These are phyloP conservation scores for Zaprionus nigranus DNA, from an alignment of 1,140 invertebrate species.

Conservation along the genomic window DNA sequence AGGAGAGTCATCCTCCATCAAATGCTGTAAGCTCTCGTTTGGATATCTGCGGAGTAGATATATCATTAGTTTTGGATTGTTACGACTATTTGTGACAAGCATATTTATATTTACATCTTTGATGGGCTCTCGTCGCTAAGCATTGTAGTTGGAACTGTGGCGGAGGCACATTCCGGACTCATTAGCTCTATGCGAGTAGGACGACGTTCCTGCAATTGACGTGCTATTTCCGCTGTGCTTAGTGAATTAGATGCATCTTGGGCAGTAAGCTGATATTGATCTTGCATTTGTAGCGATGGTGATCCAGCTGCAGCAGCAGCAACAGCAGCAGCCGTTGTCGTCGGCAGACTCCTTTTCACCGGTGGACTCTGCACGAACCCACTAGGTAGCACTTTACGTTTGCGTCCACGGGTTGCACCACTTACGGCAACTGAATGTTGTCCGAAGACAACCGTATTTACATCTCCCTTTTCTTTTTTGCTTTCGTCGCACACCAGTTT, in stretches of 20 bases:
- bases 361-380: conserved; percentile 17
- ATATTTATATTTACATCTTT: conserved; percentile 60
- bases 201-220: conserved; percentile 92
- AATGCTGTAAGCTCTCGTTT: conserved; percentile 86
- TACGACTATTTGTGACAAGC: background rate
- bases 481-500: conserved; percentile 53
- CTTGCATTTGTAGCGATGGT: conserved; percentile 47
- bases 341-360: conserved; percentile 38
- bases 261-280: conserved; percentile 42
- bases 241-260: conserved; percentile 87
- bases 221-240: conserved; percentile 95
- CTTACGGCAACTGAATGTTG: conserved; percentile 31
- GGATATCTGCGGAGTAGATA: conserved; percentile 88
- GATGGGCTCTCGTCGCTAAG: conserved; percentile 92
- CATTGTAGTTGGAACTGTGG: conserved; percentile 95
- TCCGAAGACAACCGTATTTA: background rate
- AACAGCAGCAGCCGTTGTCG: conserved; percentile 23
- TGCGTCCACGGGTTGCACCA: conserved; percentile 68
- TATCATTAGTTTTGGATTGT: background rate
- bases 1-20: conserved; percentile 90
- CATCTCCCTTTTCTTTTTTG: conserved; percentile 60
- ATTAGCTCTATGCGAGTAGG: conserved; percentile 92
- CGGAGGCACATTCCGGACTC: conserved; percentile 91
- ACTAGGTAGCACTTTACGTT: conserved; percentile 59
- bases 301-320: conserved; percentile 54